A percentile compares a stretch with the other conserved stretches of the same genome.
These are phyloP conservation scores for Amblyornis subalaris DNA, from an alignment of 2,113 vertebrate species.

Conservation along the genomic window DNA sequence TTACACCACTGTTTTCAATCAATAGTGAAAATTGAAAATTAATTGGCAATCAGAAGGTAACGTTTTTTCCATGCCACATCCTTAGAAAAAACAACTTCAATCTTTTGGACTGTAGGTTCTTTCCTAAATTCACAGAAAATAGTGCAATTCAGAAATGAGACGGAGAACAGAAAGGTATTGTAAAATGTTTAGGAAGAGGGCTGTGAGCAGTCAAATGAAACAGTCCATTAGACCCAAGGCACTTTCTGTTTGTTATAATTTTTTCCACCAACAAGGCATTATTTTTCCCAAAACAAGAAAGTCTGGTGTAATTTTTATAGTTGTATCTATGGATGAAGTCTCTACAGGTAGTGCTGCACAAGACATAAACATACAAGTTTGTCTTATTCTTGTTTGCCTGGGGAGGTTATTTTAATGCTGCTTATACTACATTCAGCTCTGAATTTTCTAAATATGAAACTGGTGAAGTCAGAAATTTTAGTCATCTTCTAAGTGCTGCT, in stretches of 20 bases:
- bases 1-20: background rate
- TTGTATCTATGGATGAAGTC: background rate
- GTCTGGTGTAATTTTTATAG: background rate
- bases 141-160: background rate
- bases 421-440: background rate
- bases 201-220: background rate
- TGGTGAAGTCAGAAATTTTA: background rate
- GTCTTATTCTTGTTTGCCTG: background rate
- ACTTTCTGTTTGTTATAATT: conserved; percentile 28
- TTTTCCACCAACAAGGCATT: background rate
- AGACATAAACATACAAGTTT: background rate
- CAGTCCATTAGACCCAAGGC: background rate
- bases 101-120: background rate
- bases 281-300: background rate
- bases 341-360: background rate
- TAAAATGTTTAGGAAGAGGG: background rate
- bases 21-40: background rate
- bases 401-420: background rate
- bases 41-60: background rate
- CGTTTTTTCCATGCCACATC: background rate
- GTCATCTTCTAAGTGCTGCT: background rate
- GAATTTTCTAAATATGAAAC: background rate
- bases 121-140: background rate
- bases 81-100: background rate
- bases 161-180: background rate